Conservation (phyloP, 2,797 vertebrate species). For the Percopsis omiscomaycus region DNA sequence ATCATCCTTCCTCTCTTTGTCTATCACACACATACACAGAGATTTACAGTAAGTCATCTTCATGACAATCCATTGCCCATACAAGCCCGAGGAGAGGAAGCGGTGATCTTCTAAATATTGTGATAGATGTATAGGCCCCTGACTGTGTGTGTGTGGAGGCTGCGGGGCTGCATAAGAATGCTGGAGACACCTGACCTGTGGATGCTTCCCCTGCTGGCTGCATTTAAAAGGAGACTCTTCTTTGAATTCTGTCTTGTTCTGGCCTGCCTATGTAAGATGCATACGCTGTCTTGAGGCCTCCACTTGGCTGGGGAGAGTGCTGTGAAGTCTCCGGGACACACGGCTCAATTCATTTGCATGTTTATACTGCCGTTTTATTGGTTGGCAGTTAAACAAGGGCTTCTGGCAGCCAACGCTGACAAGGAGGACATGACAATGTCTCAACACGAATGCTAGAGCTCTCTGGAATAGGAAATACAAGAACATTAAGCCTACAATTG, state of each 20-base stretch:
- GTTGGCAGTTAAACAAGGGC: slow-evolving; percentile 41
- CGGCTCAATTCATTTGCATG: slow-evolving; percentile 30
- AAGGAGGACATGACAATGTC: slow-evolving; percentile 27
- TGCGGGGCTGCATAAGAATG: slow-evolving; percentile 3
- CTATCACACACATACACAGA: slow-evolving; percentile 41
- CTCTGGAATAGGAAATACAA: neutral
- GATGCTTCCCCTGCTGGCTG: slow-evolving; percentile 42
- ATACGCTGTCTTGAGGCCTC: slow-evolving; percentile 19
- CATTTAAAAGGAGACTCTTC: slow-evolving; percentile 41
- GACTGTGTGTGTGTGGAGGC: slow-evolving; percentile 12
- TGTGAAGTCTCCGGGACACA: slow-evolving; percentile 34
- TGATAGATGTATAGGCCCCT: slow-evolving; percentile 41
- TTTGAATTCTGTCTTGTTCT: slow-evolving; percentile 39
- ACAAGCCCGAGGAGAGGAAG: slow-evolving; percentile 43
- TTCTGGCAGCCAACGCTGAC: slow-evolving; percentile 33
- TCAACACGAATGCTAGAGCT: slow-evolving; percentile 40
- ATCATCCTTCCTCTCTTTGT: slow-evolving; percentile 27
- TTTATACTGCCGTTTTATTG: slow-evolving; percentile 36
- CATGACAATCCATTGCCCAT: slow-evolving; percentile 38
- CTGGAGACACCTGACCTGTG: slow-evolving; percentile 35
- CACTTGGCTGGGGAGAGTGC: slow-evolving; percentile 27
- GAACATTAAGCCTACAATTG: neutral
- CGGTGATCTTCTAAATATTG: slow-evolving; percentile 35
- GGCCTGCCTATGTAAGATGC: slow-evolving; percentile 19
- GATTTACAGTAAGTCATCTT: slow-evolving; percentile 46